Evolutionary conservation across 2,113 vertebrate species (phyloP).

Genomic region (Canis aureus): DNA sequence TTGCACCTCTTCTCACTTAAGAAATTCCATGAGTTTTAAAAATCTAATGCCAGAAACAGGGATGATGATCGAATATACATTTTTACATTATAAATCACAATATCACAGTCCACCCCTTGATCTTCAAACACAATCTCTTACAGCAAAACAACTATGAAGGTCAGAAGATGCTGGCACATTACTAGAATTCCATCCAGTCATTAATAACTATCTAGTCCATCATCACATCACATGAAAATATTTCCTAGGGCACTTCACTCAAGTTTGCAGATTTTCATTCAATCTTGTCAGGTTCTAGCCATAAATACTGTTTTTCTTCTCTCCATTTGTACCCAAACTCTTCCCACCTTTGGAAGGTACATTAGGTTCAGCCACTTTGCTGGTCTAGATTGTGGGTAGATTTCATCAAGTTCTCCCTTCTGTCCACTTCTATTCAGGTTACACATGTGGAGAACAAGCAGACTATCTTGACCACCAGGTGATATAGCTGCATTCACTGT

Average conservation of each 20-base stretch:
- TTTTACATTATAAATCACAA: neutral
- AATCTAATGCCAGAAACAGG: neutral
- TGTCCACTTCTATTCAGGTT: neutral
- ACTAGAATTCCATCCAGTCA: neutral
- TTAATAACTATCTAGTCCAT: neutral
- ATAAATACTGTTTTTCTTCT: neutral
- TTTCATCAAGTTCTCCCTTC: neutral
- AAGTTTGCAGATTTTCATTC: neutral
- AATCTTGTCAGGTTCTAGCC: neutral
- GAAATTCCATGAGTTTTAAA: neutral
- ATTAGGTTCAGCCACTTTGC: neutral
- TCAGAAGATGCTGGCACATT: neutral
- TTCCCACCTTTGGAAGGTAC: neutral
- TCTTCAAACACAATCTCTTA: neutral
- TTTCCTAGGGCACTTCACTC: neutral
- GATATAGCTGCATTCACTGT: neutral
- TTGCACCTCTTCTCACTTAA: neutral
- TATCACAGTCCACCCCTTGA: neutral
- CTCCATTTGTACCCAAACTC: neutral
- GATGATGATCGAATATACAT: neutral
- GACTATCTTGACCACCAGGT: neutral
- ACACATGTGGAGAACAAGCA: neutral
- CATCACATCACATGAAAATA: neutral
- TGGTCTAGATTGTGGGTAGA: neutral
- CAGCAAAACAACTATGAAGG: neutral